Evolutionary conservation across 2,113 vertebrate genomes (phyloP).

Genomic region (Sylvia atricapilla): DNA sequence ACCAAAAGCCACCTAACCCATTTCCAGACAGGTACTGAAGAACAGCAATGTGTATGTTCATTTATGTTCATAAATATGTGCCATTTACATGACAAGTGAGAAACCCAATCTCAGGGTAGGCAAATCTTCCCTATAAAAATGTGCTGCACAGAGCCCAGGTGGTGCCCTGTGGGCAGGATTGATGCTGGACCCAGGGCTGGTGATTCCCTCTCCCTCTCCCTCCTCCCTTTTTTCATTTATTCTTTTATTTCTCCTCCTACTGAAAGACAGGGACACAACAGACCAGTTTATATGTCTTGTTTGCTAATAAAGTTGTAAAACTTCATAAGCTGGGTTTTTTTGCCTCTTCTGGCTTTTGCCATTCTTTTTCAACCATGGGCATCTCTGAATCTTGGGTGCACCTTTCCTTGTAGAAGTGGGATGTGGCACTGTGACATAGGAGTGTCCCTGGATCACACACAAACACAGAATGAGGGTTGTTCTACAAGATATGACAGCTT

Average conservation of each 20-base stretch:
- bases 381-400: neutral
- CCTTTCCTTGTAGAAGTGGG: neutral
- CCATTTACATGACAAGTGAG: neutral
- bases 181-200: neutral
- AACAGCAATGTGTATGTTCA: neutral
- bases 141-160: neutral
- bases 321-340: neutral
- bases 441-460: neutral
- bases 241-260: neutral
- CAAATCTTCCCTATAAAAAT: neutral
- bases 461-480: neutral
- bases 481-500: neutral
- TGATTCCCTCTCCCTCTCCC: too few species aligned
- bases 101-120: neutral
- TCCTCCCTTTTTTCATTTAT: neutral
- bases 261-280: neutral
- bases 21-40: neutral
- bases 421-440: neutral
- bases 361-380: neutral
- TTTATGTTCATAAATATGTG: too few species aligned
- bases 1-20: neutral
- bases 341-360: neutral
- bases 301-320: neutral
- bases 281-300: neutral
- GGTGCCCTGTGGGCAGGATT: neutral